Evolutionary conservation across 53 echinoderm and acorn worm species (phyloP).

Genomic region (Holothuria leucospilota): DNA sequence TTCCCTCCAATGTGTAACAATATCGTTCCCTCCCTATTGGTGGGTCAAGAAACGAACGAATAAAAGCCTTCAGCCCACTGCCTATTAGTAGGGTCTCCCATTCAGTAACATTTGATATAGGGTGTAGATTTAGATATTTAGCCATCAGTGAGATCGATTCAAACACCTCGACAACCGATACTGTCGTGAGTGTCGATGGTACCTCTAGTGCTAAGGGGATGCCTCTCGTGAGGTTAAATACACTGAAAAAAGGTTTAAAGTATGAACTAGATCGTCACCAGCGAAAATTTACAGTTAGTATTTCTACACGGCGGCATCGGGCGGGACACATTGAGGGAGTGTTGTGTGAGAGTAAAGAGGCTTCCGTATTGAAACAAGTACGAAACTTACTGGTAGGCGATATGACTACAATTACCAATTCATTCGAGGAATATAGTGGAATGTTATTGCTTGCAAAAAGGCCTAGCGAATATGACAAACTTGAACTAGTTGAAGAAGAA

Average conservation of each 20-base stretch:
- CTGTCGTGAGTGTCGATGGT: no score
- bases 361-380: neutral
- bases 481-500: conserved; percentile 1
- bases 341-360: neutral
- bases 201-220: no score
- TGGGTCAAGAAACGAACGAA: no score
- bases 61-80: no score
- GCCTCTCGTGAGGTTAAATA: neutral
- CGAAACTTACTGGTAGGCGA: neutral
- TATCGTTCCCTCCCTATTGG: no score
- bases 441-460: neutral
- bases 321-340: neutral
- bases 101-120: no score
- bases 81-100: no score
- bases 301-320: neutral
- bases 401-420: neutral
- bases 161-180: no score
- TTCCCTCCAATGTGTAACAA: no score
- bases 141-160: no score
- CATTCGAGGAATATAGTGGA: conserved; percentile 3
- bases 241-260: neutral
- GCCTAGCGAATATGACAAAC: neutral
- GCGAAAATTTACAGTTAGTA: neutral
- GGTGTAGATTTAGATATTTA: no score
- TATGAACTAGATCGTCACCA: neutral